Percentiles rank a stretch among this genome's conserved stretches.
Evolutionary conservation across 2,888 invertebrate species (phyloP).

Genomic region (Melieria crassipennis): DNA sequence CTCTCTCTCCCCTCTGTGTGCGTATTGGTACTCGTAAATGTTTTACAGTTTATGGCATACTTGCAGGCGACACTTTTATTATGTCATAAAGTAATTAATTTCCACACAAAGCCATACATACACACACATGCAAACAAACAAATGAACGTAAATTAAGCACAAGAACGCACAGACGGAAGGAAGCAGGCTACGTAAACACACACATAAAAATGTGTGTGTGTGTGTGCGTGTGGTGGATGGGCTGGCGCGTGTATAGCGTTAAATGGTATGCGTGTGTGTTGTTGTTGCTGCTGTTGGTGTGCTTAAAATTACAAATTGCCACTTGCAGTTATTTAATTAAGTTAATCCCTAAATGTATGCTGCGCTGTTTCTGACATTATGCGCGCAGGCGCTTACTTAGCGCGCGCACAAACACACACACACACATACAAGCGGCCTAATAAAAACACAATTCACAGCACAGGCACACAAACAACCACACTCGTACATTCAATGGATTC

Average conservation of each 20-base stretch:
- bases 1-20: background rate
- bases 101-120: background rate
- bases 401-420: background rate
- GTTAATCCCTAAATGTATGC: slow-evolving; percentile 36
- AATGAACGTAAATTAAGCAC: background rate
- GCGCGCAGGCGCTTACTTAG: background rate
- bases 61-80: slow-evolving; percentile 56
- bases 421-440: background rate
- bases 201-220: no score
- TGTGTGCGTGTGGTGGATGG: no score
- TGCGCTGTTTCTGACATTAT: slow-evolving; percentile 3
- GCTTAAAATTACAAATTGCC: slow-evolving; percentile 43
- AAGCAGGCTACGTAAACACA: no score
- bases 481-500: background rate
- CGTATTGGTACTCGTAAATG: background rate
- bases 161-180: background rate
- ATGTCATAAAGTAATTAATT: slow-evolving; percentile 54
- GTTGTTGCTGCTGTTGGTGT: slow-evolving; percentile 6
- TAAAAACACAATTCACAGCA: background rate
- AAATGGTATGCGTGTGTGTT: no score
- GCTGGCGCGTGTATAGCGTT: no score
- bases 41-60: slow-evolving; percentile 44
- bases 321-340: slow-evolving; percentile 44
- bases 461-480: no score
- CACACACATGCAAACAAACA: background rate